Evolutionary conservation across 2,888 invertebrate species (phyloP).

Genomic region (Lepidocyrtinus sp.): DNA sequence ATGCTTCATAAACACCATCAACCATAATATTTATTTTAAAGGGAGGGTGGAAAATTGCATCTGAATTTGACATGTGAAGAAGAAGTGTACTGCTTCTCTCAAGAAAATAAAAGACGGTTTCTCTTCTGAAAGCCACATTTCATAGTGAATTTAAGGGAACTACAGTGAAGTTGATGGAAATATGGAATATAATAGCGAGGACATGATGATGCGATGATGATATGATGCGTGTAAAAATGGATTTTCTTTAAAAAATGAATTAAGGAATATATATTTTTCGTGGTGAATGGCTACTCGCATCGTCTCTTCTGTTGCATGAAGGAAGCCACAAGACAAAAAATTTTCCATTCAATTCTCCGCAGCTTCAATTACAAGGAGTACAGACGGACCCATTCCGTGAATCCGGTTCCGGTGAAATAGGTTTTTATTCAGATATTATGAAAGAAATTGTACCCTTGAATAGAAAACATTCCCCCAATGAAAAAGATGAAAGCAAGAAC

Average conservation of each 20-base stretch:
- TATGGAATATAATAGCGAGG: not conserved
- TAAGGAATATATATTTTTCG: not conserved
- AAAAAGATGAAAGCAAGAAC: no score
- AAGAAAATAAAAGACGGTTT: not conserved
- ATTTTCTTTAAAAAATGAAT: conserved; percentile 7
- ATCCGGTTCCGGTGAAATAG: conserved; percentile 59
- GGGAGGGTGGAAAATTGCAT: not conserved
- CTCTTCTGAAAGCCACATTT: not conserved
- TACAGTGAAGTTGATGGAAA: not conserved
- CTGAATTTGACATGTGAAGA: not conserved
- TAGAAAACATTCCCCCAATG: not conserved
- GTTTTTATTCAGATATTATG: conserved; percentile 27
- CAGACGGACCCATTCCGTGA: conserved; percentile 51
- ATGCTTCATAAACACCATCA: not conserved
- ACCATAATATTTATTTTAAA: conserved; percentile 9
- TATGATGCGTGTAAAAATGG: conserved; percentile 13
- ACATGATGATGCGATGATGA: not conserved
- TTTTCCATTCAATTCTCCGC: conserved; percentile 17
- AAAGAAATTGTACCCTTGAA: conserved; percentile 4
- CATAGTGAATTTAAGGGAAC: conserved; percentile 2
- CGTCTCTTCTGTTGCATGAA: not conserved
- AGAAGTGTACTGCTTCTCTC: no score
- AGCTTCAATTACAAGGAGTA: conserved; percentile 45
- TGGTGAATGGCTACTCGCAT: not conserved
- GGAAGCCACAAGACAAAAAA: not conserved